These are phyloP conservation scores for Lamellibrachia columna DNA, from an alignment of 2,888 invertebrate species.

Conservation along the genomic window DNA sequence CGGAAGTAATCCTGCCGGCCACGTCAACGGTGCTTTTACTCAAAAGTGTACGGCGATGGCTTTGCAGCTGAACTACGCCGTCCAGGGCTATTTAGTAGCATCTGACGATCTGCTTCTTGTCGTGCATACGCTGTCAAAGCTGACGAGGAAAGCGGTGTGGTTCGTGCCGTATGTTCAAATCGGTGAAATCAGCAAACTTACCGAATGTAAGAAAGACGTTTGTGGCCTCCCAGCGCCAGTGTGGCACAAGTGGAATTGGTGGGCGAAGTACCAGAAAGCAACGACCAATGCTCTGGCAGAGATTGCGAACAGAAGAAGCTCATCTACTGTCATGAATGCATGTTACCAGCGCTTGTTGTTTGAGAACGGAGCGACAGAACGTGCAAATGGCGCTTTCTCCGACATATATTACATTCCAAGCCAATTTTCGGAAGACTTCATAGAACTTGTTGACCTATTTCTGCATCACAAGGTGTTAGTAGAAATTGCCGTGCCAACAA, in stretches of 20 bases:
- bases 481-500: slow-evolving; percentile 42
- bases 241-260: slow-evolving; percentile 31
- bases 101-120: slow-evolving; percentile 40
- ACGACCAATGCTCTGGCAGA: slow-evolving; percentile 24
- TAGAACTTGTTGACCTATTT: slow-evolving; percentile 35
- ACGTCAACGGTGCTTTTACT: slow-evolving; percentile 39
- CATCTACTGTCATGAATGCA: slow-evolving; percentile 19
- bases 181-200: slow-evolving; percentile 35
- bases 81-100: slow-evolving; percentile 37
- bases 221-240: slow-evolving; percentile 39
- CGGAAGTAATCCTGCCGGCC: slow-evolving; percentile 29
- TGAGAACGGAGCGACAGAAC: slow-evolving; percentile 34
- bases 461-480: slow-evolving; percentile 40
- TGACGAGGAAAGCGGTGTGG: slow-evolving; percentile 32
- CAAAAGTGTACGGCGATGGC: slow-evolving; percentile 39
- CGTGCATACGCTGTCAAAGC: slow-evolving; percentile 22
- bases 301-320: not conserved
- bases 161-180: slow-evolving; percentile 36
- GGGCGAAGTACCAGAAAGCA: slow-evolving; percentile 38
- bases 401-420: slow-evolving; percentile 43
- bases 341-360: slow-evolving; percentile 34
- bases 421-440: slow-evolving; percentile 31
- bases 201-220: slow-evolving; percentile 40
- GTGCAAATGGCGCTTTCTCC: slow-evolving; percentile 39
- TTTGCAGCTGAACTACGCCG: slow-evolving; percentile 31